A percentile compares a stretch with the other conserved stretches of the same genome.
Evolutionary conservation across 2,113 vertebrate genomes (phyloP).

Genomic region (Hippocampus guttulatus): DNA sequence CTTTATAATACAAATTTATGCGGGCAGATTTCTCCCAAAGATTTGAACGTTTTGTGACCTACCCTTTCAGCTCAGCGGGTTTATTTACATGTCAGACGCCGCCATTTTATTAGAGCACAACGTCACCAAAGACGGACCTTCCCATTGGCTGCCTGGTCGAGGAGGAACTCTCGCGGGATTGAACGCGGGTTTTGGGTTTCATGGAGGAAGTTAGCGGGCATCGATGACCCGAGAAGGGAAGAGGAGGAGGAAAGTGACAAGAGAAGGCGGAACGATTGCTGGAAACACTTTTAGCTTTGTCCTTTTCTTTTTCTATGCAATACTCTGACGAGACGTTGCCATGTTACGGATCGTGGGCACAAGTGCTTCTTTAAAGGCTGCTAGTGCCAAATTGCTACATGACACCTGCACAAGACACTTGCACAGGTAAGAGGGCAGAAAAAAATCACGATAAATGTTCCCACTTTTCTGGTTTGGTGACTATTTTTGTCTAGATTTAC

Average conservation of each 20-base stretch:
- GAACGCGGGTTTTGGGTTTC: background rate
- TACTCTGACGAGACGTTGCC: background rate
- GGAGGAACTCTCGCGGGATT: background rate
- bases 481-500: background rate
- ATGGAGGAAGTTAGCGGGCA: background rate
- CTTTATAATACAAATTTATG: background rate
- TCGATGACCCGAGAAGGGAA: background rate
- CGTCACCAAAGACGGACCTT: background rate
- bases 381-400: constrained; percentile 22
- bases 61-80: constrained; percentile 6
- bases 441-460: background rate
- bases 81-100: constrained; percentile 39
- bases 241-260: background rate
- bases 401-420: constrained; percentile 34
- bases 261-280: background rate
- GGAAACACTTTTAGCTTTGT: background rate
- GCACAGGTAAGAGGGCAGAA: constrained; percentile 55
- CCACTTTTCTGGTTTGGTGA: background rate
- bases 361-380: constrained; percentile 14
- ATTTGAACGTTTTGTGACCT: constrained; percentile 17
- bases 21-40: background rate
- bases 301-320: background rate
- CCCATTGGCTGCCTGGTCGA: constrained; percentile 47
- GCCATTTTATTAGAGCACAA: constrained; percentile 22
- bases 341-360: constrained; percentile 59